Base-by-base conservation (phyloP, 2,888 invertebrate species). In the Sycophila texana region DNA sequence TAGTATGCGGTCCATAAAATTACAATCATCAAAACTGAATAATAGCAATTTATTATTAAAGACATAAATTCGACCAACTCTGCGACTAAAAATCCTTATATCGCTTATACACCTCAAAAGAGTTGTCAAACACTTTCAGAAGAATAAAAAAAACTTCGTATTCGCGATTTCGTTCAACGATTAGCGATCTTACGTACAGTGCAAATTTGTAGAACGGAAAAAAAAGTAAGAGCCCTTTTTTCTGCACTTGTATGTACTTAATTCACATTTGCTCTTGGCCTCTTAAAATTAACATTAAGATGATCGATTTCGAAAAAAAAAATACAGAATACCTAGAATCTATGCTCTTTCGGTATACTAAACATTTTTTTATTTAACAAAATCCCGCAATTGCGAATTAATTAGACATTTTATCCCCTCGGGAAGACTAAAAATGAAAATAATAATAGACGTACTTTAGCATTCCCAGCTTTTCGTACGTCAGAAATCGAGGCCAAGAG, bases 21-120 rank as follows among this genome's bases (percentile, higher is more conserved):
- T 77, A 79, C 77, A 81, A 81, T 81, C 75, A 79, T 79, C 66
- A 79, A 79, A 78, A 74, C 22, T 65, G 53, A 76, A 76, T 78
- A 81, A 77, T 80, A 73, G 76, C 26, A 77, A 65, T 77, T 80
- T 22, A 39, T 51, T 22, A 58, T 77, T 77, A 74, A 70, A 77
- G 39, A 57, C 70, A 80, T 58, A 80, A 71, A 74, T 66, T 61
- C 51, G 74, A 39, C 77, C 77, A 81, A 77, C 73, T 77, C 74
- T 77, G 74, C 49, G 58, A 73, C 60, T 78, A 65, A 72, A 77
- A 73, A 66, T 73, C 22, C 49, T 79, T 26, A n/a, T 75, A n/a
- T 75, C 58, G 51, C 57, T 10, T 22, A 63, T 26, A 16, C 20
- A 14, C 53, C 53, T n/a, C 53, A 53, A 63, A 63, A 16, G 39